Evolutionary conservation across 2,797 vertebrate species (phyloP), one percentile per base, ranked within the genome.

Genomic region (Ctenosaura bakeri): DNA sequence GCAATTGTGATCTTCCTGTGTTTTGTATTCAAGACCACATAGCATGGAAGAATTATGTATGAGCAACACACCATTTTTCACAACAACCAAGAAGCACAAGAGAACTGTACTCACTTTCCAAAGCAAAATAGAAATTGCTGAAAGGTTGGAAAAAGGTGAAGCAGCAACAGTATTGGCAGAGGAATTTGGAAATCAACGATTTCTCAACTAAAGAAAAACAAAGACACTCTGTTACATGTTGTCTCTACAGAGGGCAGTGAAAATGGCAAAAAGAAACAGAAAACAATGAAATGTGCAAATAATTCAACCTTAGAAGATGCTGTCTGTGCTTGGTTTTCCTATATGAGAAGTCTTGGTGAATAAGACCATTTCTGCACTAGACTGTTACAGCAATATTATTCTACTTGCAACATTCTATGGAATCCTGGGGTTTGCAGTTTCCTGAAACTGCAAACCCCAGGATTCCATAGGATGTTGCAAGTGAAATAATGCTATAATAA

Each of bases 81-180:
- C 59, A 52, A 69, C 69, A 18, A 77, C 50, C n/a, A 83, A 90
- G 80, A 90, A 90, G 66, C 26, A 80, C 13, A 83, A 90, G 78
- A 13, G 6, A 64, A 87, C 59, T 78, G 26, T 90, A 18, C 73
- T 87, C 24, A 69, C 85, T 83, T 90, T 90, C 46, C 80, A 87
- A 83, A 87, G 89, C 79, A 90, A 83, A 90, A 83, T 83, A 83
- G 35, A 90, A 35, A 84, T 90, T 78, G 86, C 87, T 83, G 90
- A 90, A 83, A 83, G 80, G 35, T 56, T 90, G 7, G 90, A 77
- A 52, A 90, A 87, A 69, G 73, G 80, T 10, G 85, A 87, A 42
- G 83, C 73, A 13, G 78, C 77, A 35, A 64, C 78, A 4, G 59
- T 83, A 50, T 77, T 87, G 86, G 85, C 85, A 46, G 85, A 83